Base-by-base conservation (phyloP, 1,140 invertebrate genomes). In the Bathynomus jamesi region DNA sequence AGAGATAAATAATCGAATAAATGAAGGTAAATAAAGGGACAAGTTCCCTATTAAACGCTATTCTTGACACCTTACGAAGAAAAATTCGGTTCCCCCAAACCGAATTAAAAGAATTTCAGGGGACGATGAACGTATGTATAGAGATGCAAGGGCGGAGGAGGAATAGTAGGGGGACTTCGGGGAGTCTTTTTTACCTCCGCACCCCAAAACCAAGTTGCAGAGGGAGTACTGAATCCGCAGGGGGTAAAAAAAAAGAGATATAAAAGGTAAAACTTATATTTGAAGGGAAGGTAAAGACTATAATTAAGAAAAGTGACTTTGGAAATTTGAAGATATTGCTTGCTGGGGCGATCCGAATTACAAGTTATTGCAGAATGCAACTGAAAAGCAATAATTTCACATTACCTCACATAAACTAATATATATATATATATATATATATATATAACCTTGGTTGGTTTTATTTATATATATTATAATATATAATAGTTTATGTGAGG, bases 341-440 rank as follows among this genome's bases (percentile, higher is more conserved):
- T 1, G 11, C 40, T 53, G 1, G 11, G 11, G 13, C 21, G 5
- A 11, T 53, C 40, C 40, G 40, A 63, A 63, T 63, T 17, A 63
- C n/a, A 28, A 63, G 27, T 28, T 25, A 28, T 63, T 1, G 61
- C 21, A 63, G n/a, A 63, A 63, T 24, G 11, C 61, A 11, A 46
- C 10, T 10, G n/a, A 10, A 46, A 46, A 46, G n/a, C 10, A 46
- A 46, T 11, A 46, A 10, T 11, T n/a, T 10, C n/a, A 46, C 40
- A 46, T n/a, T 11, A 10, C 10, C 40, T 11, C 40, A 46, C 40
- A 46, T n/a, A n/a, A n/a, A n/a, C n/a, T n/a, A n/a, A n/a, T n/a
- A n/a, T n/a, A n/a, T n/a, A n/a, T 28, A 63, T 28, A 63, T 28
- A 63, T 28, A 63, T 28, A 28, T 63, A 63, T 63, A 28, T 63